Evolutionary conservation across 1,140 invertebrate species (phyloP).

Genomic region (Penaeus chinensis): DNA sequence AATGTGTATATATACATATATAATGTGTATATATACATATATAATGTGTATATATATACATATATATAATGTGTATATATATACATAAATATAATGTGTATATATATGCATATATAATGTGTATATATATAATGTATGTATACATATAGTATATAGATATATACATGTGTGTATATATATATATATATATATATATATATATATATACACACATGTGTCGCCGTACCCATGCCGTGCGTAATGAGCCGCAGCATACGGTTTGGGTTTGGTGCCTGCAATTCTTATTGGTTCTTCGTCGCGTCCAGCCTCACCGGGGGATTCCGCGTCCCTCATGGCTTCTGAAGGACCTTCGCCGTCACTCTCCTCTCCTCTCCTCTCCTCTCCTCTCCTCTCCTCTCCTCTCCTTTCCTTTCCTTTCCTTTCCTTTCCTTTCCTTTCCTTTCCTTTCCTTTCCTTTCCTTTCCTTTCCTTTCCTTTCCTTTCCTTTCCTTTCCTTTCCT

Average conservation of each 20-base stretch:
- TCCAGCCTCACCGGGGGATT: too few relatives aligned
- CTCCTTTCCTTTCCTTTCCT: neutral
- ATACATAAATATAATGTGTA: neutral
- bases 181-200: slow-evolving; percentile 26
- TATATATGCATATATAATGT: slow-evolving; percentile 26
- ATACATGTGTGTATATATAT: slow-evolving; percentile 6
- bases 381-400: neutral
- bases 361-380: neutral
- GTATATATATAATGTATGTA: slow-evolving; percentile 16
- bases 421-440: neutral
- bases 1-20: slow-evolving; percentile 11
- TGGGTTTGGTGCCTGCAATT: neutral
- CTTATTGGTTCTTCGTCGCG: too few relatives aligned
- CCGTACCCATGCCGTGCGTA: neutral
- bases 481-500: neutral
- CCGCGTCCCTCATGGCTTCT: too few relatives aligned
- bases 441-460: too few relatives aligned
- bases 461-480: too few relatives aligned
- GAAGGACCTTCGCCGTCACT: neutral
- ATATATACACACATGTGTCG: slow-evolving; percentile 16
- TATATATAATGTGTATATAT: slow-evolving; percentile 19
- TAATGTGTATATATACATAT: slow-evolving; percentile 7
- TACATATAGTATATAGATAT: slow-evolving; percentile 23
- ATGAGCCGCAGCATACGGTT: neutral
- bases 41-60: neutral